phyloP scores from a whole-genome alignment of 1,140 invertebrate species.

The Andrena cerasifolii region DNA sequence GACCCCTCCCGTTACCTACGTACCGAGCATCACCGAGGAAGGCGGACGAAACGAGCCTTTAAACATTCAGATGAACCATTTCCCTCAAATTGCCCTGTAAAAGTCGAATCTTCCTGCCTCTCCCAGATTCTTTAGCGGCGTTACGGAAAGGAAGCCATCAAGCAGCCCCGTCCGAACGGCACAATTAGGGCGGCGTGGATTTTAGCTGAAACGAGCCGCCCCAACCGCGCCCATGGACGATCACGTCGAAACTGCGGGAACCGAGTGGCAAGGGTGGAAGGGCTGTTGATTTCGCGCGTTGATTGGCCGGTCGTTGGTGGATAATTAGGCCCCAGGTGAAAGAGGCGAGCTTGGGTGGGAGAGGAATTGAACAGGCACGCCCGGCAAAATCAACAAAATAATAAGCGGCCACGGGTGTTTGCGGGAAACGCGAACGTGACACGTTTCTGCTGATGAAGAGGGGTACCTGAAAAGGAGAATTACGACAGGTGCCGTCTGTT shows the following conservation, averaged over 20 bases:
- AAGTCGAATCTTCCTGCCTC: neutral
- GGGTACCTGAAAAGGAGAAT: slow-evolving; percentile 43
- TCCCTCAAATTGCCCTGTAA: neutral
- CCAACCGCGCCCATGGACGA: neutral
- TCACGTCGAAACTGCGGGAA: neutral
- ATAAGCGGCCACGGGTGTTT: too few relatives aligned
- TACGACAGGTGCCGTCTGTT: slow-evolving; percentile 11
- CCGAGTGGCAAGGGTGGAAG: neutral
- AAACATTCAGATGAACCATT: neutral
- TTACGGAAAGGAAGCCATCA: neutral
- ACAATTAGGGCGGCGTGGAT: too few relatives aligned
- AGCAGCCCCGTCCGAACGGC: slow-evolving; percentile 11
- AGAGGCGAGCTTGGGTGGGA: neutral
- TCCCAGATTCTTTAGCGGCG: too few relatives aligned
- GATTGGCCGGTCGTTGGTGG: slow-evolving; percentile 52
- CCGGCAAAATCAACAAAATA: too few relatives aligned
- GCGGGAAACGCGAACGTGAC: slow-evolving; percentile 41
- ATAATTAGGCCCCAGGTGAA: slow-evolving; percentile 64
- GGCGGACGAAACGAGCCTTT: neutral
- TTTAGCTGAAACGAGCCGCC: slow-evolving; percentile 39
- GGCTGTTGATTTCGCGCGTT: slow-evolving; percentile 31
- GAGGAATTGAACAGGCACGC: slow-evolving; percentile 6
- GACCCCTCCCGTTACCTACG: slow-evolving; percentile 2
- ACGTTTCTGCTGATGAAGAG: slow-evolving; percentile 31
- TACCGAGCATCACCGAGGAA: neutral